These are phyloP conservation scores for Acrocyrtus sp. DNA, from an alignment of 2,888 invertebrate species.

Conservation along the genomic window DNA sequence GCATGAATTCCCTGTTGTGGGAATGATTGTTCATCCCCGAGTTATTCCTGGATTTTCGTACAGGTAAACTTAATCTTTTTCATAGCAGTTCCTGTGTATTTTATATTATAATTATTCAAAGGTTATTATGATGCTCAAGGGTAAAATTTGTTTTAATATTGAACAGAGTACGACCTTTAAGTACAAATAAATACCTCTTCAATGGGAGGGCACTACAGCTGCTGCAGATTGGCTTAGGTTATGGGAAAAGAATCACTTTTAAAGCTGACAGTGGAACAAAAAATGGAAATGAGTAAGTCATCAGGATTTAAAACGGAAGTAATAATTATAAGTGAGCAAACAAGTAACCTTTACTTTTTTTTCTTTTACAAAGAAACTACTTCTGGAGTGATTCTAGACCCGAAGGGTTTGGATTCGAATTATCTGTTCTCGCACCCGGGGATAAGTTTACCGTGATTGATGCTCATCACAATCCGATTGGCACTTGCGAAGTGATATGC, in stretches of 20 bases:
- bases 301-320: neutral
- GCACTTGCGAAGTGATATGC: constrained; percentile 74
- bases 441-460: constrained; percentile 80
- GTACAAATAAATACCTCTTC: constrained; percentile 70
- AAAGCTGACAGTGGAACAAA: constrained; percentile 72
- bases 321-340: neutral
- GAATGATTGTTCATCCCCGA: constrained; percentile 78
- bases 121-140: neutral
- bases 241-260: constrained; percentile 79
- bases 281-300: constrained; percentile 71
- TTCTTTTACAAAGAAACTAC: constrained; percentile 69
- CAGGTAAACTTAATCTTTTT: constrained; percentile 60
- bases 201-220: constrained; percentile 75
- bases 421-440: constrained; percentile 75
- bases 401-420: constrained; percentile 79
- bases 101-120: neutral
- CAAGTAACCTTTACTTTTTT: constrained; percentile 1
- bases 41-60: constrained; percentile 81
- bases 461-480: constrained; percentile 75
- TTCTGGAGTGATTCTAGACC: constrained; percentile 83
- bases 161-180: constrained; percentile 74
- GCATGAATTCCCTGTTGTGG: constrained; percentile 77
- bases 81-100: neutral
- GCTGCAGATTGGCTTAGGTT: constrained; percentile 78
- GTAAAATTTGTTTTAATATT: constrained; percentile 28